phyloP scores from a whole-genome alignment of 2,113 vertebrate genomes.

The Alligator mississippiensis region DNA sequence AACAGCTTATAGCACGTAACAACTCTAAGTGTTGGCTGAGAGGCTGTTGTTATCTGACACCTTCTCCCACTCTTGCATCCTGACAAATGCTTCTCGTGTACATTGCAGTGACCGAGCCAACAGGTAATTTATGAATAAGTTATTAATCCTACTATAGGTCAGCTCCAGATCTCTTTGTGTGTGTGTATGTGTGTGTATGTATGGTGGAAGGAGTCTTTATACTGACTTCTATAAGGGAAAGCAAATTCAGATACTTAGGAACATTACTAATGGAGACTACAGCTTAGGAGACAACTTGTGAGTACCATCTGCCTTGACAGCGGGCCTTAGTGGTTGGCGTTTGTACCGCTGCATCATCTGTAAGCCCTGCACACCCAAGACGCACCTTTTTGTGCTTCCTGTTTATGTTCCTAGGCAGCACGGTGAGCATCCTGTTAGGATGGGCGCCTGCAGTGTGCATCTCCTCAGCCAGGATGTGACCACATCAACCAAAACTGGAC shows the following conservation, averaged over 20 bases:
- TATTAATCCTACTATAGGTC: too few species aligned
- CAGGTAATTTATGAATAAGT: too few species aligned
- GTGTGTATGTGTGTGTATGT: neutral
- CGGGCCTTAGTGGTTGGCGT: neutral
- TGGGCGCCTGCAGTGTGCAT: neutral
- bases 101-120: too few species aligned
- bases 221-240: neutral
- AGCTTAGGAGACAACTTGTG: neutral
- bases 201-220: neutral
- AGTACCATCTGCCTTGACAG: neutral
- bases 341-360: rapidly evolving
- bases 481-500: neutral
- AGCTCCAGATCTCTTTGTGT: neutral
- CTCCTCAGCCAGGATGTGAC: neutral
- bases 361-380: neutral
- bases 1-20: neutral
- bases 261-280: neutral
- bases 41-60: neutral
- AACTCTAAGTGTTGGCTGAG: neutral
- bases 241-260: neutral
- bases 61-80: neutral
- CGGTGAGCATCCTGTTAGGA: neutral
- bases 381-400: neutral
- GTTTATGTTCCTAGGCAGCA: neutral
- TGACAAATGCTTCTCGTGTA: neutral